A percentile compares a stretch with the other conserved stretches of the same genome.
phyloP scores from a whole-genome alignment of 1,140 invertebrate species.

The Maconellicoccus hirsutus region DNA sequence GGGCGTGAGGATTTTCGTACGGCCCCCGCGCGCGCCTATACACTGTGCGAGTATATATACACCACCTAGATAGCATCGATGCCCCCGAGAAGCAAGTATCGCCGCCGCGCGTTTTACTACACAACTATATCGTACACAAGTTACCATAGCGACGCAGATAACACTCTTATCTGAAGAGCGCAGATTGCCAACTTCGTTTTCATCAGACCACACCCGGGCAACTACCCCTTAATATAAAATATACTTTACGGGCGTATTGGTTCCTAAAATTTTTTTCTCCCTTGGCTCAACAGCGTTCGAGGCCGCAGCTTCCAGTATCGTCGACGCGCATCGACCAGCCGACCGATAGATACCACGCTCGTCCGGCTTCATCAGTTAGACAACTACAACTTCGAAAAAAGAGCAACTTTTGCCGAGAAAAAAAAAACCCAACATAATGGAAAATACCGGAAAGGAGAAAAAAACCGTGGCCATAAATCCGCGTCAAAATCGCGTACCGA shows the following conservation, averaged over 20 bases:
- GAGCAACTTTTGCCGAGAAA: no score
- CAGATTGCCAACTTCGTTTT: conserved; percentile 22
- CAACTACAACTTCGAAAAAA: no score
- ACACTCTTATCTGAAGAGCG: conserved; percentile 20
- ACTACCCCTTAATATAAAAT: conserved; percentile 20
- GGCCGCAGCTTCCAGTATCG: neutral
- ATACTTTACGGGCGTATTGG: conserved; percentile 20
- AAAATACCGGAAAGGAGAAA: neutral
- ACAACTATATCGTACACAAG: neutral
- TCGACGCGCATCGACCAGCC: no score
- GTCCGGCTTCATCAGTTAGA: no score
- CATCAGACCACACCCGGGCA: conserved; percentile 21
- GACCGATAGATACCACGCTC: no score
- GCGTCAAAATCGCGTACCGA: neutral
- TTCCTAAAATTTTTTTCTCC: conserved; percentile 11
- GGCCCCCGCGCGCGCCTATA: no score
- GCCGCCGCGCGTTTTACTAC: neutral
- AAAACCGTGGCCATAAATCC: neutral
- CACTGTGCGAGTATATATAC: no score
- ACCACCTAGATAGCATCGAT: neutral
- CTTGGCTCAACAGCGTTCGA: neutral
- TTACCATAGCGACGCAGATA: conserved; percentile 21
- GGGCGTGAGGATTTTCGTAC: conserved; percentile 1
- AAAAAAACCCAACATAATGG: neutral
- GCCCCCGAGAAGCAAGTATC: neutral